Evolutionary conservation across 2,797 vertebrate species (phyloP).

Genomic region (Lates japonicus): DNA sequence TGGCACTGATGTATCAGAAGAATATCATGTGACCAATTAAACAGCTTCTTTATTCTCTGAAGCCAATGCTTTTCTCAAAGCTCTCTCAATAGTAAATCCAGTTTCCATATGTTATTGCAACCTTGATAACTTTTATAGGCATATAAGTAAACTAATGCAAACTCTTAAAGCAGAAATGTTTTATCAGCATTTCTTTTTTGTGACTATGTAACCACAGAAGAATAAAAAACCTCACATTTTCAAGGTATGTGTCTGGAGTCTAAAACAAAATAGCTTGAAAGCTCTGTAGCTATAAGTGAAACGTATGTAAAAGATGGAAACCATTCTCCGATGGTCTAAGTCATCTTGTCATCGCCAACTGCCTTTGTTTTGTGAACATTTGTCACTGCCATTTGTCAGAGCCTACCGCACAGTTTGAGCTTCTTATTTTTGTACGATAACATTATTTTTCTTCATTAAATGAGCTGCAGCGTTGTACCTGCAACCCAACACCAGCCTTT

Average conservation of each 20-base stretch:
- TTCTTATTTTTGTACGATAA: slow-evolving; percentile 66
- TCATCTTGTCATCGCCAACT: slow-evolving; percentile 52
- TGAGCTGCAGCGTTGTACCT: slow-evolving; percentile 40
- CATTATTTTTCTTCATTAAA: slow-evolving; percentile 75
- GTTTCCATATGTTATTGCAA: not conserved
- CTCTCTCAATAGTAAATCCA: not conserved
- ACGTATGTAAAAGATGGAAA: slow-evolving; percentile 44
- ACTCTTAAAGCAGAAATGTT: not conserved
- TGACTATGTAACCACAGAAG: not conserved
- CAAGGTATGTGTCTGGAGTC: not conserved
- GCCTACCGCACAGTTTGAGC: slow-evolving; percentile 63
- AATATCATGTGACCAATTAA: too few species aligned
- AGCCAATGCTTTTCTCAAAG: not conserved
- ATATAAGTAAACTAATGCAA: not conserved
- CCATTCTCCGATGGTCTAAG: slow-evolving; percentile 22
- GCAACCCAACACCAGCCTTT: slow-evolving; percentile 73
- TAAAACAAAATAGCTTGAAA: not conserved
- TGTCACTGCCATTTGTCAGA: slow-evolving; percentile 67
- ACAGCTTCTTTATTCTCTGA: not conserved
- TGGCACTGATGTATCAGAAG: too few species aligned
- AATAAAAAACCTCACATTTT: not conserved
- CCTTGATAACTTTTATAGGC: not conserved
- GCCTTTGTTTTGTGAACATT: slow-evolving; percentile 69
- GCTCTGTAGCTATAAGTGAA: not conserved
- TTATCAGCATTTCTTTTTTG: not conserved